Base-by-base conservation (phyloP, 1,140 invertebrate species). In the Globodera rostochiensis region DNA sequence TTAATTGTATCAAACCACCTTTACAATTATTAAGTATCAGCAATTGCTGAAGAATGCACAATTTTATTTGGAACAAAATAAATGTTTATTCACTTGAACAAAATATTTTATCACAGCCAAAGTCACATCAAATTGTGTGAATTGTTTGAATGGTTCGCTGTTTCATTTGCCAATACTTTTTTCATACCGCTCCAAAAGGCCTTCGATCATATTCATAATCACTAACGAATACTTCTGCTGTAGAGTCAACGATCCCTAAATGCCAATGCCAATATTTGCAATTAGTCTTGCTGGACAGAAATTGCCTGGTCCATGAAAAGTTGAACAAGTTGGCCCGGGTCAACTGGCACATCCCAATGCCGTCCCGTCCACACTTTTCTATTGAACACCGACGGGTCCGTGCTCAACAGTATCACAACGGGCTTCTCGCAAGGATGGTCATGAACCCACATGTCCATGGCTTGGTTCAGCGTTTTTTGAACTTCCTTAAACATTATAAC, bases 131-230 rank as follows among this genome's bases (percentile, higher is more conserved):
- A 36, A 36, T 36, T 36, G 36, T 36, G 36, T 36, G 36, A 36
- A 3, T 36, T 36, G 3, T 36, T 36, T 36, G 36, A 36, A 36
- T 64, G 5, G 13, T 64, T 19, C 57, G 57, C 15, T 6, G 13
- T 64, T 64, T 64, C 53, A 64, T 64, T 64, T 64, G 57, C 57
- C 57, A 19, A 64, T 64, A 19, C 50, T 64, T 6, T 78, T 45
- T n/a, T 78, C 76, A 15, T 66, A 78, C 49, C 36, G 66, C 6
- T 78, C 70, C 25, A 78, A 67, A 67, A 78, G 21, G 49, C 76
- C 76, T 47, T 78, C 76, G 21, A 78, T 67, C 70, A 78, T 78
- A 9, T 78, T 78, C 76, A 78, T 64, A 36, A 78, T 77, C 70
- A 78, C 76, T 21, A 64, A 25, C 3, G 76, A 25, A 15, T 78